Evolutionary conservation across 2,113 vertebrate species (phyloP).

Genomic region (Chrysochloris asiatica): DNA sequence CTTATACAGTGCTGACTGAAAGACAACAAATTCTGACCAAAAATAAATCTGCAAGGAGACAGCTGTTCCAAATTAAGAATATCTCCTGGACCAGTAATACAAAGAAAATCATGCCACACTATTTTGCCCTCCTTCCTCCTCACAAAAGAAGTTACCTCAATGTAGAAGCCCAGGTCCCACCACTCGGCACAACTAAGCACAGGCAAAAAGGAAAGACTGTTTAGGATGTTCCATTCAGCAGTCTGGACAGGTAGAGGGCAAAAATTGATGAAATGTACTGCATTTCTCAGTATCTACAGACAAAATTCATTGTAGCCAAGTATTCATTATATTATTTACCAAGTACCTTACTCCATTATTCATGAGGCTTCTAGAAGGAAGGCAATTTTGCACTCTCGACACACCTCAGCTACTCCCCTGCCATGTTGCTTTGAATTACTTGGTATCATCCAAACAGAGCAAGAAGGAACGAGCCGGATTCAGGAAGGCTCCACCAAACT

Average conservation of each 20-base stretch:
- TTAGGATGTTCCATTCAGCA: slow-evolving; percentile 45
- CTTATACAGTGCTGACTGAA: background rate
- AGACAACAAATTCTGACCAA: background rate
- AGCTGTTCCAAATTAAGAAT: background rate
- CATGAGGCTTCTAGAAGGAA: background rate
- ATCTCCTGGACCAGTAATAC: background rate
- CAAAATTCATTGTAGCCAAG: background rate
- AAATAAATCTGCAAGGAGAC: background rate
- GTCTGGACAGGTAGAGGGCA: background rate
- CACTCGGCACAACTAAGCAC: background rate
- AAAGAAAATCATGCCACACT: background rate
- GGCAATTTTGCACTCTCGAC: background rate
- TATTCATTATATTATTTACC: background rate
- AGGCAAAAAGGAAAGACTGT: slow-evolving; percentile 37
- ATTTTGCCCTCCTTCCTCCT: background rate
- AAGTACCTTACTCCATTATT: background rate
- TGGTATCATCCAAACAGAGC: slow-evolving; percentile 62
- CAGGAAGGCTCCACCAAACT: slow-evolving; percentile 6
- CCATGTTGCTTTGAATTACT: slow-evolving; percentile 20
- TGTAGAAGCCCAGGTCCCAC: slow-evolving; percentile 46
- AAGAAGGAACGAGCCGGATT: background rate
- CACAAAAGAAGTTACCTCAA: slow-evolving; percentile 45
- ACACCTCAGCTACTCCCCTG: slow-evolving; percentile 24
- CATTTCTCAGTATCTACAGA: background rate
- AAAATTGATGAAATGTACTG: background rate